Evolutionary conservation across 2,888 invertebrate species (phyloP), one percentile per base, ranked within the genome.

Genomic region (Lycaena phlaeas): DNA sequence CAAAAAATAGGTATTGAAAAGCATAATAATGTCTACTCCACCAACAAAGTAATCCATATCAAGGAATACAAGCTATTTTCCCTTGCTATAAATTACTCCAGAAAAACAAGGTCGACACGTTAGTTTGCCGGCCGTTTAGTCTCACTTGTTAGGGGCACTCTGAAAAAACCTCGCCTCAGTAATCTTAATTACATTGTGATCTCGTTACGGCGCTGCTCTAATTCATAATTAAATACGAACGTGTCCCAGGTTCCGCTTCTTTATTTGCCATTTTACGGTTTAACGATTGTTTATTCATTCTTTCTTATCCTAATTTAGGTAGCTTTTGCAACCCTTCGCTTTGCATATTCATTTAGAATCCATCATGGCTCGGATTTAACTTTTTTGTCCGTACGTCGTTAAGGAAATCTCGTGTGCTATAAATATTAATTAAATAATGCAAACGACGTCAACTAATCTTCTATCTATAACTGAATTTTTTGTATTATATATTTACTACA

Each of bases 131-230:
- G 61, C 63, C 71, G 68, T 73, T 79, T 73, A 69, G 68, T 70
- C 65, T 62, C 59, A 68, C 68, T 72, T 68, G 66, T 61, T 63
- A 56, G 61, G 60, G 61, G 55, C 57, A 62, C 52, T 61, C 63
- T 68, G 66, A 71, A 77, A 72, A 77, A 78, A 74, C 60, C 70
- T 61, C 61, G 59, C 64, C 74, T 65, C 75, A 75, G 79, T 82
- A 82, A 82, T 82, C 82, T 82, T 81, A 79, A 82, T 82, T 81
- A 79, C 72, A 72, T 74, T 79, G 79, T 76, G 81, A 81, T 82
- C 81, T 79, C 75, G 74, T 81, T 81, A 77, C 79, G 64, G 70
- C 64, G 59, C 64, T 68, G 63, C 74, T 74, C 69, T 82, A 78
- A 79, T 81, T 82, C 79, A 82, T 81, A 82, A 82, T 82, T 81